Evolutionary conservation across 2,797 vertebrate species (phyloP), one percentile per base, ranked within the genome.

Genomic region (Hyperoplus immaculatus): DNA sequence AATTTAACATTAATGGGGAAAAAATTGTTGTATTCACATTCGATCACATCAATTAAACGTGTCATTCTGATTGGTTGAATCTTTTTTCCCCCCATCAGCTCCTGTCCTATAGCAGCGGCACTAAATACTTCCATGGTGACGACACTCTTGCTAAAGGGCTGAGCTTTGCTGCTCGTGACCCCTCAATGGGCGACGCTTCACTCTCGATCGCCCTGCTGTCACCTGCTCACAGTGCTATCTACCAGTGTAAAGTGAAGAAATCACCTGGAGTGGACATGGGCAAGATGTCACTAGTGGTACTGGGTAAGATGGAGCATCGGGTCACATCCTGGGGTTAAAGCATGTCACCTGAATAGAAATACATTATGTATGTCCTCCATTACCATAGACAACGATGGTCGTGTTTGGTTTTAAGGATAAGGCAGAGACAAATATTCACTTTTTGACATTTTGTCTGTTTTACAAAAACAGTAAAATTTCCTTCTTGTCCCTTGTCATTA

Each of bases 201-300:
- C 96, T 98, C 61, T 94, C 90, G n/a, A 93, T 99, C 21, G 64
- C 93, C 0, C 84, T 91, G 29, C 92, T 97, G 75, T 92, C 94
- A 0, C 83, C 92, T 0, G 85, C 87, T 0, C 96, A 98, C 67
- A 95, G 94, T 0, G 96, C 95, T 6, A 98, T 96, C 15, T 99
- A 97, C 57, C 96, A 97, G 89, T 98, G 97, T 72, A 96, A 96
- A 51, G 97, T 99, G 65, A 98, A 96, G 95, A 98, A 97, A 73
- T 94, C 96, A 15, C 97, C 97, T 0, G 95, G 95, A 18, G 95
- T 96, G 85, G 97, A 97, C 65, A 94, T 88, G 54, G 92, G 85
- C 8, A 97, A 96, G 81, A 90, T 97, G 84, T 94, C 96, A 0
- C 91, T 99, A 80, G 92, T 95, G 0, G 96, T 98, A 9, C 89